A percentile compares a stretch with the other conserved stretches of the same genome.
Conservation (phyloP, 2,888 invertebrate genomes). For the Caenorhabditis sulstoni region DNA sequence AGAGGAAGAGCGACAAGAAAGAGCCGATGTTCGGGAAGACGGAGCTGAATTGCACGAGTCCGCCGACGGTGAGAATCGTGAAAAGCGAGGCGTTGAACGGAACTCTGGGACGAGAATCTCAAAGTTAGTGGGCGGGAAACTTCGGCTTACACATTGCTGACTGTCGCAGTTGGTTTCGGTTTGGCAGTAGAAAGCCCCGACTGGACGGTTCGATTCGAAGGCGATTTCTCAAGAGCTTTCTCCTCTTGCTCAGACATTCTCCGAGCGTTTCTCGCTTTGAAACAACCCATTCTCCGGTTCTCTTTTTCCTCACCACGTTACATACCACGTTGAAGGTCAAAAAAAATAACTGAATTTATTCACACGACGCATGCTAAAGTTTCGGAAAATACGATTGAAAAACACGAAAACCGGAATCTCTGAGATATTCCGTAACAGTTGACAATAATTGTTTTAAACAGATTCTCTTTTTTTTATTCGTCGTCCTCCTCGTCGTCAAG, state of each 20-base stretch:
- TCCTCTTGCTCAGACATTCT: slow-evolving; percentile 20
- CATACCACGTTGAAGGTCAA: background rate
- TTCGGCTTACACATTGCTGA: slow-evolving; percentile 17
- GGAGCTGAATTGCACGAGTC: slow-evolving; percentile 19
- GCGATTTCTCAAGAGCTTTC: background rate
- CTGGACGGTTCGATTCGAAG: slow-evolving; percentile 22
- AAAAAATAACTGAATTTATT: slow-evolving; percentile 15
- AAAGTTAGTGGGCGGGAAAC: background rate
- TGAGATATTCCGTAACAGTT: slow-evolving; percentile 5
- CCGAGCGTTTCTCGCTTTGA: background rate
- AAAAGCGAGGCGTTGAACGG: slow-evolving; percentile 56
- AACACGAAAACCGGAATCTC: slow-evolving; percentile 17
- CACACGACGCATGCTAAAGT: slow-evolving; percentile 18
- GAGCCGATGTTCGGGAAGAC: slow-evolving; percentile 22
- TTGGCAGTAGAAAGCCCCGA: slow-evolving; percentile 15
- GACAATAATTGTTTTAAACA: slow-evolving; percentile 3
- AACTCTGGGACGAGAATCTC: slow-evolving; percentile 19
- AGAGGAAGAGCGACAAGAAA: slow-evolving; percentile 30
- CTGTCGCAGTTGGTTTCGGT: background rate
- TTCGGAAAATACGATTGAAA: slow-evolving; percentile 17
- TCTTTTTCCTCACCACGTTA: background rate
- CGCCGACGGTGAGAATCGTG: slow-evolving; percentile 32
- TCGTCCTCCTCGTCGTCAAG: slow-evolving; percentile 61
- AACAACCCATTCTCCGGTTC: too few species aligned
- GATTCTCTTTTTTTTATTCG: background rate